Evolutionary conservation across 2,797 vertebrate genomes (phyloP), one percentile per base, ranked within the genome.

Genomic region (Limnodromus scolopaceus): DNA sequence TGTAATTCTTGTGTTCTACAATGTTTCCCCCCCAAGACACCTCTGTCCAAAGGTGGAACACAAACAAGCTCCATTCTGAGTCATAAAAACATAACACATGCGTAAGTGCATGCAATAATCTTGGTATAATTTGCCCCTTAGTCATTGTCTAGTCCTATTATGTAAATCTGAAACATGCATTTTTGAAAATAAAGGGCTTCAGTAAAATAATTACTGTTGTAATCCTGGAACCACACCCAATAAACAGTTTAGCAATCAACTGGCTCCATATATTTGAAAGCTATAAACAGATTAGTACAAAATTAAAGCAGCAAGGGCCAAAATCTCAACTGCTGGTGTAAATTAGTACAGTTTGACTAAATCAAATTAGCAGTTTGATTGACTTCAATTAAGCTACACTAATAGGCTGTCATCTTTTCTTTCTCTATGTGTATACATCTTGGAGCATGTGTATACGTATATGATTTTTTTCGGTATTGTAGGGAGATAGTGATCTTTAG

Each of bases 91-190:
- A 97, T 97, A 96, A 97, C 87, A 98, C 94, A 98, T 78, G 92
- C 88, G 87, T 97, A 97, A 98, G 93, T 95, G 89, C 93, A 86
- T 92, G 97, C 96, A 97, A 97, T 98, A 97, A 98, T 97, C 97
- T 98, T 96, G 90, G 92, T 97, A 96, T 97, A 98, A 98, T 98
- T 98, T 97, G 93, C 97, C 96, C 96, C 97, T 98, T 98, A 98
- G 98, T 98, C 97, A 98, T 97, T 98, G 98, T 98, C 98, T 98
- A 95, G 97, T 97, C 97, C 92, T 96, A 97, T 98, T 98, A 98
- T 97, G 95, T 98, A 98, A 98, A 98, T 97, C 96, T 93, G 96
- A 96, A 97, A 83, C 63, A 64, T 95, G 84, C 90, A 93, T 94
- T 96, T 96, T 97, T 98, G 93, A 96, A 98, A 98, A 97, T 96